Percentiles rank a stretch among this genome's conserved stretches.
These are phyloP conservation scores for Okamejei kenojei DNA, from an alignment of 2,797 vertebrate genomes.

Conservation along the genomic window DNA sequence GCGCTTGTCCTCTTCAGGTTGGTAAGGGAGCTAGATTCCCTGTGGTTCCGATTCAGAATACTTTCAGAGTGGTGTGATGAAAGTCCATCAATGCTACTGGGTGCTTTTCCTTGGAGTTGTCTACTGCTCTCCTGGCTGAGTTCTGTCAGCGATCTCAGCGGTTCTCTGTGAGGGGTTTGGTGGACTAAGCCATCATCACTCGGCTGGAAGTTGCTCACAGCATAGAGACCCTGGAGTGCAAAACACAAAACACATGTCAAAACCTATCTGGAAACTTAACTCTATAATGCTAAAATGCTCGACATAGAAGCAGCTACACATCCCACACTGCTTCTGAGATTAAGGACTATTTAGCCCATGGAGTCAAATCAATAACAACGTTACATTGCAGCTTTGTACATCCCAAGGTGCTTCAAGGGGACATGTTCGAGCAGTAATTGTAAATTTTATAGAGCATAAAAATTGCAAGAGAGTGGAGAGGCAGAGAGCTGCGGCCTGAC, in stretches of 20 bases:
- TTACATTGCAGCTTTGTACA: too few species aligned
- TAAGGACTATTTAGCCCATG: background rate
- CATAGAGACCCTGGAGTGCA: conserved; percentile 74
- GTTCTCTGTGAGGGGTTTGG: conserved; percentile 55
- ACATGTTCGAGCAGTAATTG: too few species aligned
- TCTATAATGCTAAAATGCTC: background rate
- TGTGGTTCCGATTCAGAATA: conserved; percentile 70
- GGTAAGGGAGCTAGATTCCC: conserved; percentile 70
- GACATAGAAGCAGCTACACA: too few species aligned
- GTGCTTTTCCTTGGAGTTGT: conserved; percentile 77
- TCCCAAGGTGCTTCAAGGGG: too few species aligned
- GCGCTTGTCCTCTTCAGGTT: conserved; percentile 73
- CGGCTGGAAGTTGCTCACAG: conserved; percentile 89
- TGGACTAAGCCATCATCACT: conserved; percentile 68
- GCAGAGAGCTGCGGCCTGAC: too few species aligned
- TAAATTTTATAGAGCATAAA: too few species aligned
- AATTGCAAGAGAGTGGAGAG: too few species aligned
- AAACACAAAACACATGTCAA: conserved; percentile 46
- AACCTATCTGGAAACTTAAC: too few species aligned
- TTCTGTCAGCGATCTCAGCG: conserved; percentile 72
- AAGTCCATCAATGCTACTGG: conserved; percentile 63
- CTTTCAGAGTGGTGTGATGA: conserved; percentile 69
- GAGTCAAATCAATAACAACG: background rate
- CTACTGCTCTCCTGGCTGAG: conserved; percentile 76
- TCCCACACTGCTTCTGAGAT: too few species aligned